A percentile compares a stretch with the other conserved stretches of the same genome.
Evolutionary conservation across 2,797 vertebrate species (phyloP).

Genomic region (Aeoliscus strigatus): DNA sequence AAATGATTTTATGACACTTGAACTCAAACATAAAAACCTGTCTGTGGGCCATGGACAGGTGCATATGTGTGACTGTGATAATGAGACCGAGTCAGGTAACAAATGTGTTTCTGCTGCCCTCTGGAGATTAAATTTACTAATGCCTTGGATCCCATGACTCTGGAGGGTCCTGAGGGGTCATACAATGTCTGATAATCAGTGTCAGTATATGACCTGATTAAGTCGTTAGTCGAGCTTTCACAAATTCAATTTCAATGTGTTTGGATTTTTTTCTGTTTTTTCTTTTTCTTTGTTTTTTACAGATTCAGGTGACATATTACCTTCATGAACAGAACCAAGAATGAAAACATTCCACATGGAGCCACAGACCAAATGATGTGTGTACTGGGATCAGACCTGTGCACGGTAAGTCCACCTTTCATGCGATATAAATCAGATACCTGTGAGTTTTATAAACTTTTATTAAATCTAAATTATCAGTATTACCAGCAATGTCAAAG

Average conservation of each 20-base stretch:
- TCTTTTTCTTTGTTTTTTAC: not conserved
- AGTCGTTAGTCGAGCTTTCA: too few relatives aligned
- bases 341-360: not conserved
- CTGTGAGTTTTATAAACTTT: not conserved
- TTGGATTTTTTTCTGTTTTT: too few relatives aligned
- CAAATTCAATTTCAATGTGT: too few relatives aligned
- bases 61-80: not conserved
- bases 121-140: constrained; percentile 29
- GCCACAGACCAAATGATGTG: not conserved
- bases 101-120: constrained; percentile 43
- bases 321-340: not conserved
- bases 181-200: too few relatives aligned
- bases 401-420: not conserved
- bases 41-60: not conserved
- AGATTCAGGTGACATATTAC: too few relatives aligned
- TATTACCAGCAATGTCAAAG: not conserved
- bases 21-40: not conserved
- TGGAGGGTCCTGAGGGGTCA: too few relatives aligned
- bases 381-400: not conserved
- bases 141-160: not conserved
- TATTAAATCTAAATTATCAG: constrained; percentile 7
- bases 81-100: not conserved
- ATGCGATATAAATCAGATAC: constrained; percentile 3
- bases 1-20: not conserved
- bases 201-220: too few relatives aligned